Conservation (phyloP, 2,888 invertebrate genomes). For the Aradus depressus region DNA sequence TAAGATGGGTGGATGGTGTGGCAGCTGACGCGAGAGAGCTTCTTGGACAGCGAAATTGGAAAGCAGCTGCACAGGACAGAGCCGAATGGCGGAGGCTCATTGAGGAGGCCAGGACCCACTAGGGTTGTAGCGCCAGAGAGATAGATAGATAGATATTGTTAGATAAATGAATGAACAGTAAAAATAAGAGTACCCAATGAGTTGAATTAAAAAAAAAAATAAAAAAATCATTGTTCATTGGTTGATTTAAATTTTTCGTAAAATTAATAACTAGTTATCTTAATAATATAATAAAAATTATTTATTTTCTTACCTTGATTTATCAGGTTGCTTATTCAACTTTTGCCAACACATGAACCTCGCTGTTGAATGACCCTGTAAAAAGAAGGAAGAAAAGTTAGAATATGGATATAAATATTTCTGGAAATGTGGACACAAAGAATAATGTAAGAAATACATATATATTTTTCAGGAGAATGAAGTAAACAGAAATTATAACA, state of each 20-base stretch:
- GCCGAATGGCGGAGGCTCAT: no score
- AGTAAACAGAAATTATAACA: no score
- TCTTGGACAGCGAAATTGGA: no score
- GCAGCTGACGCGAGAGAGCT: no score
- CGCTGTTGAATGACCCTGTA: constrained; percentile 36
- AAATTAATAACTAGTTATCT: background rate
- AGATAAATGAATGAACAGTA: no score
- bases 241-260: background rate
- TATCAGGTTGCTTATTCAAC: constrained; percentile 55
- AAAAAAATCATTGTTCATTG: background rate
- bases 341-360: constrained; percentile 47
- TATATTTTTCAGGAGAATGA: no score
- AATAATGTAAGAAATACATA: background rate
- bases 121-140: no score
- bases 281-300: background rate
- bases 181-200: background rate
- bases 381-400: constrained; percentile 35
- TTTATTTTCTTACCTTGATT: constrained; percentile 55
- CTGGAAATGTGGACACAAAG: background rate
- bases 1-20: no score
- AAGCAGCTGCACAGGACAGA: no score
- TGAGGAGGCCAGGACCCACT: no score
- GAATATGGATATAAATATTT: constrained; percentile 15
- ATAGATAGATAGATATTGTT: no score
- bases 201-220: background rate